Evolutionary conservation across 2,888 invertebrate genomes (phyloP).

Genomic region (Noctuana brunneofusca): DNA sequence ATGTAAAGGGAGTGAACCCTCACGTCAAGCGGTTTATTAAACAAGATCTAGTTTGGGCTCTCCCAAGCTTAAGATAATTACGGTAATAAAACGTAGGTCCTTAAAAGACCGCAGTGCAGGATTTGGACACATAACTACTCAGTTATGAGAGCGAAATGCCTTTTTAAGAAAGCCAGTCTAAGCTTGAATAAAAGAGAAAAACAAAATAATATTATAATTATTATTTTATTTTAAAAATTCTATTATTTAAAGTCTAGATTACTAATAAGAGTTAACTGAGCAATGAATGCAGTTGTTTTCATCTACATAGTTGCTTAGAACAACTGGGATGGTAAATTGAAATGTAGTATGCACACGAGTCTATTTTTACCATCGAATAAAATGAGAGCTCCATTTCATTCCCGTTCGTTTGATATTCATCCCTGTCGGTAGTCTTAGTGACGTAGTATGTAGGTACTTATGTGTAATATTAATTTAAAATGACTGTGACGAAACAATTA

Average conservation of each 20-base stretch:
- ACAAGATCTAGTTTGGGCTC: constrained; percentile 5
- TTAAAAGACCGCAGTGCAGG: constrained; percentile 2
- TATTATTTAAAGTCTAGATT: too few species aligned
- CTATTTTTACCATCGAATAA: constrained; percentile 24
- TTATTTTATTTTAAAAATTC: too few species aligned
- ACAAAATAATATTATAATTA: too few species aligned
- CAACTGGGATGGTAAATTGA: constrained; percentile 27
- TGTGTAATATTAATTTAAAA: too few species aligned
- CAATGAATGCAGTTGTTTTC: too few species aligned
- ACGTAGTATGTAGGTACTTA: too few species aligned
- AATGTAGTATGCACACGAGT: constrained; percentile 14
- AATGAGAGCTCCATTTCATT: constrained; percentile 11
- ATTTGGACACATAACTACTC: background rate
- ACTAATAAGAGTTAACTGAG: too few species aligned
- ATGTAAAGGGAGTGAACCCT: background rate
- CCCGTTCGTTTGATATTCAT: constrained; percentile 19
- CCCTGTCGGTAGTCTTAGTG: background rate
- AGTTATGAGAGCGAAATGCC: background rate
- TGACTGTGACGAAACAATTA: too few species aligned
- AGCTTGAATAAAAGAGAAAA: too few species aligned
- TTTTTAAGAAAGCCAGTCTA: too few species aligned
- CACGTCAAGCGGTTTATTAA: constrained; percentile 1
- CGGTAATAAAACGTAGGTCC: constrained; percentile 5
- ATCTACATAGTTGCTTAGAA: too few species aligned
- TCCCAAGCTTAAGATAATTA: constrained; percentile 15